Evolutionary conservation across 2,888 invertebrate genomes (phyloP).

Genomic region (Neoitamus cyanurus): DNA sequence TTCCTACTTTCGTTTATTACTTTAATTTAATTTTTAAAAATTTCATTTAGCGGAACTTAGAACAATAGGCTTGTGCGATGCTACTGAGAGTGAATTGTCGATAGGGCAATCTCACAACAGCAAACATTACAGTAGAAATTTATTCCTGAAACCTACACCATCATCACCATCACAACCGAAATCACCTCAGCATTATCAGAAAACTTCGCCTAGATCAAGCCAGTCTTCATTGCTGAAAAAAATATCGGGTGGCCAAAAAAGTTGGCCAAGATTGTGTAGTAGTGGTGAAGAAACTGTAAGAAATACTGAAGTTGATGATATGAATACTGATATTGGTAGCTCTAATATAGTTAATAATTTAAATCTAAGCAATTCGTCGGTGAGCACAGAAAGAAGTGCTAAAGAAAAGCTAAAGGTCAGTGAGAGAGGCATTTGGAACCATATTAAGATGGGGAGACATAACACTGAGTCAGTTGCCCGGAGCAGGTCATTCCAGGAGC

Average conservation of each 20-base stretch:
- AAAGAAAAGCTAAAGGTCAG: neutral
- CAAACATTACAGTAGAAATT: neutral
- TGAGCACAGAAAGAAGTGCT: conserved; percentile 52
- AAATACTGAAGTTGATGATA: conserved; percentile 54
- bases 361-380: conserved; percentile 65
- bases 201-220: conserved; percentile 35
- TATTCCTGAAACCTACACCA: conserved; percentile 15
- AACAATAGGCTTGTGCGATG: conserved; percentile 58
- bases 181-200: conserved; percentile 30
- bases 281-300: conserved; percentile 32
- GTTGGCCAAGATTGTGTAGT: conserved; percentile 51
- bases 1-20: conserved; percentile 50
- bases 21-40: conserved; percentile 50
- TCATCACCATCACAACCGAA: conserved; percentile 28
- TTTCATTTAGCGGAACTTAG: conserved; percentile 60
- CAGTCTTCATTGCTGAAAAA: conserved; percentile 26
- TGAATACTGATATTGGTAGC: conserved; percentile 61
- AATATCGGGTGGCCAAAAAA: conserved; percentile 49
- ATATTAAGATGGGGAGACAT: conserved; percentile 34
- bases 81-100: conserved; percentile 57
- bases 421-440: conserved; percentile 30
- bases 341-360: conserved; percentile 64
- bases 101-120: conserved; percentile 51
- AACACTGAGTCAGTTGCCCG: conserved; percentile 58
- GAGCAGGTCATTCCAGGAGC: conserved; percentile 67